phyloP scores from a whole-genome alignment of 2,888 invertebrate species.

The Scrobipalpa atriplicella region DNA sequence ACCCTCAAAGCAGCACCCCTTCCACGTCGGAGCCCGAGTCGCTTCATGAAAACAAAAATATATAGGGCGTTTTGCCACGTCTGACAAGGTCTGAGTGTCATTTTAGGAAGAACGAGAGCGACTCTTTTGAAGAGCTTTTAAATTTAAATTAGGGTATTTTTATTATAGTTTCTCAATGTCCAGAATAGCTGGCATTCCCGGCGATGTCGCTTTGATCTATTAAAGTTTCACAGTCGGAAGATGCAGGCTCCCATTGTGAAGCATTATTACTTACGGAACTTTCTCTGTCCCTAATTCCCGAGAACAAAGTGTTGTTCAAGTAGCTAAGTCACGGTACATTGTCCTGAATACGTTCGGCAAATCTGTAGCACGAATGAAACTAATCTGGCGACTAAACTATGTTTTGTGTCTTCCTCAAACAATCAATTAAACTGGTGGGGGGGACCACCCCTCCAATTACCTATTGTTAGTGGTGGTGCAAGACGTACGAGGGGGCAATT shows the following conservation, averaged over 20 bases:
- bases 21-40: slow-evolving; percentile 2
- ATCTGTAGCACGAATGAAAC: slow-evolving; percentile 24
- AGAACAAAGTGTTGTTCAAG: slow-evolving; percentile 5
- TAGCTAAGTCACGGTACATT: background rate
- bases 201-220: background rate
- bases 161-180: slow-evolving; percentile 33
- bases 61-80: too few relatives aligned
- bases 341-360: slow-evolving; percentile 3
- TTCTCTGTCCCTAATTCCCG: background rate
- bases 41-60: slow-evolving; percentile 24
- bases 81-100: too few relatives aligned
- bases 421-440: slow-evolving; percentile 33
- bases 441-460: slow-evolving; percentile 51
- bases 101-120: slow-evolving; percentile 39
- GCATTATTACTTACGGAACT: background rate
- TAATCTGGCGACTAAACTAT: slow-evolving; percentile 27
- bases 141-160: slow-evolving; percentile 37
- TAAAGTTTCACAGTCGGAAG: background rate
- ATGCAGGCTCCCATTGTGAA: background rate
- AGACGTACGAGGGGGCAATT: slow-evolving; percentile 54
- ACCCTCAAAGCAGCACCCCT: background rate
- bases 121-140: slow-evolving; percentile 39
- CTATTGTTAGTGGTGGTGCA: slow-evolving; percentile 57
- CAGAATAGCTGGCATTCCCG: slow-evolving; percentile 13
- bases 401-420: slow-evolving; percentile 33